phyloP scores from a whole-genome alignment of 1,140 invertebrate genomes.

The Aphelinus certus region DNA sequence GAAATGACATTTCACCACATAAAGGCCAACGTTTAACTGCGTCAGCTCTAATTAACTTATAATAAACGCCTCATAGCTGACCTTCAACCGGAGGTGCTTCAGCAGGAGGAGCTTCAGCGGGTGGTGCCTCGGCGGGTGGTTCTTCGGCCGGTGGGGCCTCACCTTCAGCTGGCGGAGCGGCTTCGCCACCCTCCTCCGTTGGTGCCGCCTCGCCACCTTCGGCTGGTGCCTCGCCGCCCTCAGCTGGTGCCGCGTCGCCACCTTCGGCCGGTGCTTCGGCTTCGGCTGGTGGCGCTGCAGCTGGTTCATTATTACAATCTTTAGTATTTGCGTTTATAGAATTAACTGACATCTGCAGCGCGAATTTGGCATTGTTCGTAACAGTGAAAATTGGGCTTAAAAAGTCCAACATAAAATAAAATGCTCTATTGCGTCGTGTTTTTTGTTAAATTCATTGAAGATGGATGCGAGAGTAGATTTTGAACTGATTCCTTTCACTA shows the following conservation, averaged over 20 bases:
- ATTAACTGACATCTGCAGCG: too few species aligned
- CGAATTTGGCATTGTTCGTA: too few species aligned
- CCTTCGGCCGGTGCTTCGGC: slow-evolving; percentile 54
- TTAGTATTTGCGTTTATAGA: too few species aligned
- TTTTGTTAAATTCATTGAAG: too few species aligned
- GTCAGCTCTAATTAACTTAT: neutral
- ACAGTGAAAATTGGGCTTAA: too few species aligned
- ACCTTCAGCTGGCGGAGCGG: slow-evolving; percentile 44
- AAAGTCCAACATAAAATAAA: too few species aligned
- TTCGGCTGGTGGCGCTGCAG: slow-evolving; percentile 57
- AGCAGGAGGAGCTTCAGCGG: slow-evolving; percentile 50
- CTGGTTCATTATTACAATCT: slow-evolving; percentile 37
- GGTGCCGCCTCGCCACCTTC: slow-evolving; percentile 52
- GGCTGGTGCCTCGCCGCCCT: slow-evolving; percentile 43
- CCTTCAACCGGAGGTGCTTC: slow-evolving; percentile 53
- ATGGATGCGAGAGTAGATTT: too few species aligned
- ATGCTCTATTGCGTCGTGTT: too few species aligned
- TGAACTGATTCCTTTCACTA: too few species aligned
- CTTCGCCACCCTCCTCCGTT: slow-evolving; percentile 46
- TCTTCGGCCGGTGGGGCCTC: slow-evolving; percentile 52
- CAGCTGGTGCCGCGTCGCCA: slow-evolving; percentile 46
- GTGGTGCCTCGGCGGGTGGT: slow-evolving; percentile 48
- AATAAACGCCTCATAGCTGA: neutral
- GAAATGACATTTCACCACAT: neutral
- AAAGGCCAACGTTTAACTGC: neutral